A percentile compares a stretch with the other conserved stretches of the same genome.
phyloP scores from a whole-genome alignment of 92 coral and sea anemone species.

The Epizoanthus illoricatus region DNA sequence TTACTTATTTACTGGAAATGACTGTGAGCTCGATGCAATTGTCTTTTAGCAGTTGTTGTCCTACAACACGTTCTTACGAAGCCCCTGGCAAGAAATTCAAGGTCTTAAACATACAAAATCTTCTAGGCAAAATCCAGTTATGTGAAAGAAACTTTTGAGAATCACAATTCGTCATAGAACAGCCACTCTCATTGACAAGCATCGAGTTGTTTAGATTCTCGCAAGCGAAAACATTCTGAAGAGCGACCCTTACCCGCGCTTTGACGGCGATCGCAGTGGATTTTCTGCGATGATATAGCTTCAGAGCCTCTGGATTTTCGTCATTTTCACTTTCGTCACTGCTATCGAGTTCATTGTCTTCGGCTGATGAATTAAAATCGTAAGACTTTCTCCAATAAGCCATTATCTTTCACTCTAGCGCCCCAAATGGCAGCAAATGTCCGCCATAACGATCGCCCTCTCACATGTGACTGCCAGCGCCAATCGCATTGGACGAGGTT shows the following conservation, averaged over 20 bases:
- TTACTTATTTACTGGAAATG: not conserved
- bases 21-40: constrained; percentile 3
- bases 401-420: constrained; percentile 39
- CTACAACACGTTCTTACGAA: not conserved
- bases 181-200: not conserved
- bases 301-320: constrained; percentile 72
- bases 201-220: not conserved
- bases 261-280: constrained; percentile 82
- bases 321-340: constrained; percentile 90
- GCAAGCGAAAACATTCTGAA: not conserved
- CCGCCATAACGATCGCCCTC: constrained; percentile 70
- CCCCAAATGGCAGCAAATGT: constrained; percentile 36
- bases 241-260: constrained; percentile 69
- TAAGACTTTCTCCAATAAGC: constrained; percentile 77
- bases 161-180: not conserved
- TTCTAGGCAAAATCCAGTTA: constrained; percentile 20
- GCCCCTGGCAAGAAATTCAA: constrained; percentile 6
- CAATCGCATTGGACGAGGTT: constrained; percentile 11
- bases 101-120: not conserved
- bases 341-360: constrained; percentile 82
- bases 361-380: constrained; percentile 73
- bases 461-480: constrained; percentile 25
- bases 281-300: constrained; percentile 82
- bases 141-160: not conserved
- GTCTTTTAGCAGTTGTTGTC: not conserved